A percentile compares a stretch with the other conserved stretches of the same genome.
Evolutionary conservation across 2,797 vertebrate genomes (phyloP).

Genomic region (Phyllotis vaccarum): DNA sequence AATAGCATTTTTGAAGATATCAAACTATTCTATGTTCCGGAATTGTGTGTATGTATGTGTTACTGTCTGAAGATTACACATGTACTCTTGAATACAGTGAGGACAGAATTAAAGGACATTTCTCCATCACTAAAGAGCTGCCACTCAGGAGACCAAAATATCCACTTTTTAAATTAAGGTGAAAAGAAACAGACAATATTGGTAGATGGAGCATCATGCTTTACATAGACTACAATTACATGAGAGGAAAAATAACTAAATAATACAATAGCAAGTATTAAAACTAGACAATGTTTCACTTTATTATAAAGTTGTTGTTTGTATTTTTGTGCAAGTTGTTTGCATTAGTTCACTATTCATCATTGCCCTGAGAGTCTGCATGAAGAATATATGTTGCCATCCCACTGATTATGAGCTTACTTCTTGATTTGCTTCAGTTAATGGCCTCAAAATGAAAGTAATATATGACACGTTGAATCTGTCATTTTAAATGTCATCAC

Average conservation of each 20-base stretch:
- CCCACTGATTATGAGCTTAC: not conserved
- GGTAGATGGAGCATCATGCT: not conserved
- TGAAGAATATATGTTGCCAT: not conserved
- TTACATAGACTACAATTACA: not conserved
- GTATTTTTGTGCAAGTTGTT: not conserved
- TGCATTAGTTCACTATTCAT: not conserved
- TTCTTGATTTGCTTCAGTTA: not conserved
- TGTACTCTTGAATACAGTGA: not conserved
- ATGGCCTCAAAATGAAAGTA: not conserved
- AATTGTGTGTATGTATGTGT: not conserved
- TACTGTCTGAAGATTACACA: not conserved
- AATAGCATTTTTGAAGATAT: not conserved
- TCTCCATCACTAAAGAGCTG: not conserved
- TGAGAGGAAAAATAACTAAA: not conserved
- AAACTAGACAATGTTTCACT: not conserved
- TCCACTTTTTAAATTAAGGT: not conserved
- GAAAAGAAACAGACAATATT: not conserved
- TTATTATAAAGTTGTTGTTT: not conserved
- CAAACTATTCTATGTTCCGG: not conserved
- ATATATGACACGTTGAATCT: not conserved
- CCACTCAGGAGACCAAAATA: not conserved
- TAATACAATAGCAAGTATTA: not conserved
- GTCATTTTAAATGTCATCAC: slow-evolving; percentile 36
- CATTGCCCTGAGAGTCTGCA: not conserved
- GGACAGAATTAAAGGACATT: not conserved